Percentiles rank a stretch among this genome's conserved stretches.
Conservation (phyloP, 2,113 vertebrate species). For the Meles meles region DNA sequence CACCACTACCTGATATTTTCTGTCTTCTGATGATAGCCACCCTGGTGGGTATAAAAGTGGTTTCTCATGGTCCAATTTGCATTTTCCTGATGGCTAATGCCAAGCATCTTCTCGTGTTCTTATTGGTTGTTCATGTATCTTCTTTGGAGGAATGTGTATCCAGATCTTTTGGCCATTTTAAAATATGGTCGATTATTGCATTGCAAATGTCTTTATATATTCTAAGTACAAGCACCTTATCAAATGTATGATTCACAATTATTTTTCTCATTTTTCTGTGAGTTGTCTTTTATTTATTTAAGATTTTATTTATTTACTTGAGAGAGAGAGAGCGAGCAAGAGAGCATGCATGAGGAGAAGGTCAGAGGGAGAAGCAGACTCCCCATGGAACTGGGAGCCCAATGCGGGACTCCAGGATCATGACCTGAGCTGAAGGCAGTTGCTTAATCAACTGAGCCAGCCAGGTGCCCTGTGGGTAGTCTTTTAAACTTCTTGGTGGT, state of each 20-base stretch:
- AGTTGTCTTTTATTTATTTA: background rate
- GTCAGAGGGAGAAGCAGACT: no score
- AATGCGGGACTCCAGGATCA: no score
- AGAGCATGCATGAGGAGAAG: no score
- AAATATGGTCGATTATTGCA: background rate
- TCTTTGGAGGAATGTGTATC: background rate
- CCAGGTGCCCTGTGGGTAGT: no score
- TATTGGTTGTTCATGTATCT: background rate
- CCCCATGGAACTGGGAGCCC: no score
- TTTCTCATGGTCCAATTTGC: background rate
- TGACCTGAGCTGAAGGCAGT: no score
- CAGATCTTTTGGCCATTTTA: background rate
- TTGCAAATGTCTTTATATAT: background rate
- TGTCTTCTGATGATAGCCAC: background rate
- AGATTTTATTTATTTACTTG: no score
- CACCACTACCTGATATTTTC: background rate
- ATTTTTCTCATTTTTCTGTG: background rate
- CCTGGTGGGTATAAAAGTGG: background rate
- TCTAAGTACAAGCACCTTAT: background rate
- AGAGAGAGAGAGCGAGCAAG: no score
- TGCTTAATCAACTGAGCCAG: no score
- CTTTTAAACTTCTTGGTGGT: no score
- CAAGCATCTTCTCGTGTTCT: background rate
- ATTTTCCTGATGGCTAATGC: background rate
- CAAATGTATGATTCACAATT: background rate